Evolutionary conservation across 2,888 invertebrate genomes (phyloP), one percentile per base, ranked within the genome.

Genomic region (Agriopis leucophaearia): DNA sequence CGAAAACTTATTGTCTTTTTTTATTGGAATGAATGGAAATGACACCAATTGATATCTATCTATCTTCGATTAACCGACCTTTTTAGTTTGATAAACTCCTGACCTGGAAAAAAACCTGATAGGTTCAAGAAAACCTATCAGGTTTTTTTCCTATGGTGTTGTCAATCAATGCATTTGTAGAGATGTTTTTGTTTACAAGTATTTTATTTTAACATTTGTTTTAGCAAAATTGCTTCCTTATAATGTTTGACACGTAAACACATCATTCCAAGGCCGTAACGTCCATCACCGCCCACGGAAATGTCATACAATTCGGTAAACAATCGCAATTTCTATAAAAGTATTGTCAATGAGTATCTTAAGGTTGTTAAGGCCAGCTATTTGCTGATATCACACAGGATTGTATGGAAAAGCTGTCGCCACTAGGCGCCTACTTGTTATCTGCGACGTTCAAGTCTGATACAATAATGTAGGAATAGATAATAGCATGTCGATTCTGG

Each of bases 401-500:
- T 56, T 45, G 60, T 65, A 59, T 36, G 44, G 63, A 56, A 69
- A 63, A 65, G 56, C 57, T 42, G 50, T 18, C 47, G 63, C 60
- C 65, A 58, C 55, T 42, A 42, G 5, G 59, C 71, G 72, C 77
- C 77, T 74, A 79, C 76, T 74, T 66, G 44, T 36, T 64, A 72
- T 74, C 76, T 78, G 66, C 76, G 75, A 56, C 71, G 75, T 77
- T 74, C 40, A 66, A 67, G 59, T 58, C 55, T 51, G 64, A 40
- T 57, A 62, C 64, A 64, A 40, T 51, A 18, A 62, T 40, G 36
- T 60, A 51, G 40, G 44, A 55, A 58, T 35, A 54, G 36, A 69
- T 79, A 71, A 76, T 74, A 70, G 68, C 69, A 61, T 68, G 67
- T 66, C 72, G 67, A 48, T 51, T 62, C 12, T 61, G n/a, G 57